Conservation (phyloP, 2,797 vertebrate genomes). For the Siniperca obscura region DNA sequence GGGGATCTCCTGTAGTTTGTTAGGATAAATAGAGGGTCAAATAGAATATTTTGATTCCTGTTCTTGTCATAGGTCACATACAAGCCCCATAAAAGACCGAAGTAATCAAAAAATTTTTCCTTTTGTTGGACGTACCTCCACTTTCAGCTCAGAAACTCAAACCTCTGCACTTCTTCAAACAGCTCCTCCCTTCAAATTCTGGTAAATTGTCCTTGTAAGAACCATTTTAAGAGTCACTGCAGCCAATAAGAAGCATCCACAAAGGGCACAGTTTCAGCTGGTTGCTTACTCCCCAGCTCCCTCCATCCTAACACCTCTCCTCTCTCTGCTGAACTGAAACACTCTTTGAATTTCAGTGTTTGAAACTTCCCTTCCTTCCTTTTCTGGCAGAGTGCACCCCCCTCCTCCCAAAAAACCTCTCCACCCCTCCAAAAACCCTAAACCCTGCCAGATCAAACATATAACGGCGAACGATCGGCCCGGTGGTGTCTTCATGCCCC, state of each 20-base stretch:
- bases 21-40: fast-evolving
- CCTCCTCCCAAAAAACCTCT: background rate
- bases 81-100: no score
- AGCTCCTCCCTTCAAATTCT: background rate
- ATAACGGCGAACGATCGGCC: conserved; percentile 43
- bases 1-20: conserved; percentile 89
- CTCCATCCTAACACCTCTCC: conserved; percentile 25
- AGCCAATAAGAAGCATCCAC: background rate
- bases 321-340: conserved; percentile 26
- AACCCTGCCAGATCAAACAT: conserved; percentile 57
- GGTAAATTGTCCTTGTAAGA: no score
- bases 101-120: no score
- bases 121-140: background rate
- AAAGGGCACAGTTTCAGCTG: background rate
- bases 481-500: conserved; percentile 13
- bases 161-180: background rate
- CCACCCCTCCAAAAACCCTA: conserved; percentile 8
- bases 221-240: background rate
- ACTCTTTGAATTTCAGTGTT: conserved; percentile 47
- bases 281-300: background rate
- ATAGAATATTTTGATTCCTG: background rate
- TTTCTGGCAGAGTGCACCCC: conserved; percentile 10
- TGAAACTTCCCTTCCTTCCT: conserved; percentile 64
- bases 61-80: background rate
- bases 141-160: conserved; percentile 5